phyloP scores from a whole-genome alignment of 2,113 vertebrate genomes.

The Dromiciops gliroides region DNA sequence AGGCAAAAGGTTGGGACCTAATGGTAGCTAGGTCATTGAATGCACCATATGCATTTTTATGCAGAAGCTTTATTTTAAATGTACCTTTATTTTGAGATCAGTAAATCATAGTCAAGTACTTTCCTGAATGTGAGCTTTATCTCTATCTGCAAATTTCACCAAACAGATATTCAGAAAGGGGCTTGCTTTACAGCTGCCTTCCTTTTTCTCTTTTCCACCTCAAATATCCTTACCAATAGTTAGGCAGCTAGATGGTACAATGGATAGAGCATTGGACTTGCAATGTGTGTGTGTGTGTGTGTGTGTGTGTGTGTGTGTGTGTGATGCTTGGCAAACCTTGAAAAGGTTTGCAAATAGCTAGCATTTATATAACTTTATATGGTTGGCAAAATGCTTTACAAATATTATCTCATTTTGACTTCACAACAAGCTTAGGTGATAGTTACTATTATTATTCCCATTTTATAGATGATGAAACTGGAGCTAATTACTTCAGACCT shows the following conservation, averaged over 20 bases:
- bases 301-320: no score
- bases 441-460: not conserved
- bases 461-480: not conserved
- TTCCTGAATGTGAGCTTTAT: not conserved
- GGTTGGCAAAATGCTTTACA: not conserved
- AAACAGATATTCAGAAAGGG: constrained; percentile 33
- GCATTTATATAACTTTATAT: not conserved
- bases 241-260: not conserved
- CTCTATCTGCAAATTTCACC: not conserved
- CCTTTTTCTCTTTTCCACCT: not conserved
- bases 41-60: not conserved
- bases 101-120: not conserved
- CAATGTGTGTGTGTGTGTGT: no score
- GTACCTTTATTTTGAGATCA: not conserved
- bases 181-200: not conserved
- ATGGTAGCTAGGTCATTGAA: not conserved
- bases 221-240: not conserved
- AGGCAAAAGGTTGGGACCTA: not conserved
- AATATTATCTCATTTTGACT: not conserved
- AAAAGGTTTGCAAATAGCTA: not conserved
- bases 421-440: not conserved
- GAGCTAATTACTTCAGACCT: not conserved
- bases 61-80: no score
- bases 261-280: not conserved
- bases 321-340: not conserved